Evolutionary conservation across 2,888 invertebrate genomes (phyloP).

Genomic region (Poecilus cupreus): DNA sequence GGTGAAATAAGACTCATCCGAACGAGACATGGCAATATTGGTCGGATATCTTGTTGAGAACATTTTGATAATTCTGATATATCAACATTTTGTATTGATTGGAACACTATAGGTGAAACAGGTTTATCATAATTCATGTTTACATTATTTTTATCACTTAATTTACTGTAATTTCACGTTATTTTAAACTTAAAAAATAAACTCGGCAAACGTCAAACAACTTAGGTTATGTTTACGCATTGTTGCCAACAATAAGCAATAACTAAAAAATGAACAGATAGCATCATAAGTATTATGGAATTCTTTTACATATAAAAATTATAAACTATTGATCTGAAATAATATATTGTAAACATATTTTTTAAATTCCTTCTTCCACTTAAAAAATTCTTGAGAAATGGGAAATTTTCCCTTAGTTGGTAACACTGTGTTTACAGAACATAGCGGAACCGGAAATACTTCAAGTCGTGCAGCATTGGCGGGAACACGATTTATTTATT

Average conservation of each 20-base stretch:
- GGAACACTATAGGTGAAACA: conserved; percentile 82
- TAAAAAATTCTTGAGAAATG: too few relatives aligned
- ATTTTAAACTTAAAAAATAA: not conserved
- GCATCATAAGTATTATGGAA: too few relatives aligned
- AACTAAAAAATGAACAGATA: too few relatives aligned
- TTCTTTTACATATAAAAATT: too few relatives aligned
- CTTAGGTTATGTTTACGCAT: conserved; percentile 17
- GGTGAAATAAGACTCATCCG: conserved; percentile 94
- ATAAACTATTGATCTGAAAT: too few relatives aligned
- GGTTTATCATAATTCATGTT: conserved; percentile 71
- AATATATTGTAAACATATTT: too few relatives aligned
- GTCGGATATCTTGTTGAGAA: conserved; percentile 86
- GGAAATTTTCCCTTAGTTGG: too few relatives aligned
- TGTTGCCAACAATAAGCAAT: too few relatives aligned
- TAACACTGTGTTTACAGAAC: too few relatives aligned
- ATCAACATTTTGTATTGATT: conserved; percentile 89
- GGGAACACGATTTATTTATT: not conserved
- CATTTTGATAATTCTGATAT: conserved; percentile 84
- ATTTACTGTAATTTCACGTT: not conserved
- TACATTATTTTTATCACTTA: conserved; percentile 7
- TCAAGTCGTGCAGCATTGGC: not conserved
- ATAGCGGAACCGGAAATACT: not conserved
- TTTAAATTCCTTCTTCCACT: too few relatives aligned
- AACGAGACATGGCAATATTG: conserved; percentile 93
- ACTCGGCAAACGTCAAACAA: not conserved